These are phyloP conservation scores for Darevskia mixta DNA, from an alignment of 2,797 vertebrate species.

Conservation along the genomic window DNA sequence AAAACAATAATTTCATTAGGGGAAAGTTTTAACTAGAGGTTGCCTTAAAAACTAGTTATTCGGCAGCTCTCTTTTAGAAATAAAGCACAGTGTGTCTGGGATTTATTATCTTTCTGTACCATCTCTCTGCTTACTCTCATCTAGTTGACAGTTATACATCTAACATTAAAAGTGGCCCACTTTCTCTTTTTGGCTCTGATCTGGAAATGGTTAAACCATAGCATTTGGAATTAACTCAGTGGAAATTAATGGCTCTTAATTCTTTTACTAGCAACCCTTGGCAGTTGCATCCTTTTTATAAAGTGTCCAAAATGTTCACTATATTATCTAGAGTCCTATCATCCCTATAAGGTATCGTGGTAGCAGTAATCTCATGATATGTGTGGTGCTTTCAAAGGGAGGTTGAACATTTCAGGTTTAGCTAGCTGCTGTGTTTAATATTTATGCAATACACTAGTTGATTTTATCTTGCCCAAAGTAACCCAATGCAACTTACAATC, in stretches of 20 bases:
- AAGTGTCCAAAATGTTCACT: background rate
- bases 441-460: background rate
- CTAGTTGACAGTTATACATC: slow-evolving; percentile 16
- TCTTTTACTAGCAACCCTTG: background rate
- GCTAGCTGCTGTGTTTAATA: background rate
- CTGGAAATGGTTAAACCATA: slow-evolving; percentile 19
- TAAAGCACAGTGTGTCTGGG: slow-evolving; percentile 14
- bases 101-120: slow-evolving; percentile 24
- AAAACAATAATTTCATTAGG: background rate
- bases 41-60: slow-evolving; percentile 4
- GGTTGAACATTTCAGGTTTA: background rate
- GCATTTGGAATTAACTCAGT: background rate
- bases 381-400: background rate
- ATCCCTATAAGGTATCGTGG: background rate
- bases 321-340: background rate
- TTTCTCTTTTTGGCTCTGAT: slow-evolving; percentile 28
- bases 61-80: slow-evolving; percentile 4
- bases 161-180: slow-evolving; percentile 12
- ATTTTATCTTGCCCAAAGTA: too few species aligned
- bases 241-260: slow-evolving; percentile 3
- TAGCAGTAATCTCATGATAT: too few species aligned
- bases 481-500: too few species aligned
- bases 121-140: slow-evolving; percentile 15
- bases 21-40: background rate
- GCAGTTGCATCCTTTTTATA: background rate